A percentile compares a stretch with the other conserved stretches of the same genome.
Conservation (phyloP, 2,888 invertebrate species). For the Drosophila diplacantha region DNA sequence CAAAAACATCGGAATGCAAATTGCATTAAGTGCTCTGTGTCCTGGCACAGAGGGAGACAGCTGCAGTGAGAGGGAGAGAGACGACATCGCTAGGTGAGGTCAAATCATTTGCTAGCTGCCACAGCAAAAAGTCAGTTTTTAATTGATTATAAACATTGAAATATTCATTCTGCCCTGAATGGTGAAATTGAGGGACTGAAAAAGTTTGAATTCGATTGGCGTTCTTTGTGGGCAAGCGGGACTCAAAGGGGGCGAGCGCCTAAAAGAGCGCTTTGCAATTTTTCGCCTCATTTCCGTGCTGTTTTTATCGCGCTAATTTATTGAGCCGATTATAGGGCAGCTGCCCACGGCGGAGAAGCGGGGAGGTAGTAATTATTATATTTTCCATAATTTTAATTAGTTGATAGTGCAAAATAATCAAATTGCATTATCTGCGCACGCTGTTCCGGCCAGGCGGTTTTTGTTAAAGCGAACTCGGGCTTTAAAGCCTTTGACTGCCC, state of each 20-base stretch:
- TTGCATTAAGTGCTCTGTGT: conserved; percentile 57
- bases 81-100: conserved; percentile 11
- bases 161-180: conserved; percentile 23
- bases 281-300: conserved; percentile 31
- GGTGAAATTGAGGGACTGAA: conserved; percentile 13
- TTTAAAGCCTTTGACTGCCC: conserved; percentile 30
- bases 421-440: conserved; percentile 46
- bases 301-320: conserved; percentile 48
- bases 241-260: conserved; percentile 12
- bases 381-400: conserved; percentile 60
- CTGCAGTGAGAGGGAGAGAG: too few relatives aligned
- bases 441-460: conserved; percentile 4
- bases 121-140: conserved; percentile 34
- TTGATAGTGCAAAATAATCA: conserved; percentile 41
- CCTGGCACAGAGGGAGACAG: conserved; percentile 27
- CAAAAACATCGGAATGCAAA: conserved; percentile 56
- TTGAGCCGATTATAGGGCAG: conserved; percentile 41
- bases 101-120: conserved; percentile 34
- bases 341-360: not conserved
- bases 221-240: conserved; percentile 26
- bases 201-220: conserved; percentile 31
- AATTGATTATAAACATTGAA: conserved; percentile 40
- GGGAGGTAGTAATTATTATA: conserved; percentile 36
- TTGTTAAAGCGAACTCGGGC: conserved; percentile 18
- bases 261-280: conserved; percentile 30